phyloP scores from a whole-genome alignment of 2,888 invertebrate species.

The Eueremaeus valkanovi region DNA sequence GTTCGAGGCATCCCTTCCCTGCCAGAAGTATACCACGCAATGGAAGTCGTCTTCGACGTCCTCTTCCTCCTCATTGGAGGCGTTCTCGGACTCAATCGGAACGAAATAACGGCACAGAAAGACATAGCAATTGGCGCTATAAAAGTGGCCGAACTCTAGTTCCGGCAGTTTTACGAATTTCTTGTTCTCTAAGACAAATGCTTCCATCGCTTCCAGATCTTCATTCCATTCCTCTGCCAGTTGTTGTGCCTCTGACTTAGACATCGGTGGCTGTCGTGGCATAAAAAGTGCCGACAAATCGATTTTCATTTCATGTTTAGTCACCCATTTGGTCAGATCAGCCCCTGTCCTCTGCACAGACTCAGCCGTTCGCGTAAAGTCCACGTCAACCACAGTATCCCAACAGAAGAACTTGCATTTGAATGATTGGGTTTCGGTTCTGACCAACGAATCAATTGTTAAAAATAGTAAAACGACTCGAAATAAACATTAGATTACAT shows the following conservation, averaged over 20 bases:
- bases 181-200: conserved; percentile 91
- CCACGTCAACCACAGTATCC: conserved; percentile 98
- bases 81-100: conserved; percentile 59
- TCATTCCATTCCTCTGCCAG: conserved; percentile 96
- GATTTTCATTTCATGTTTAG: conserved; percentile 58
- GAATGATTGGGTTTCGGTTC: conserved; percentile 65
- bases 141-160: conserved; percentile 85
- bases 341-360: conserved; percentile 94
- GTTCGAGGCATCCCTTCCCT: conserved; percentile 89
- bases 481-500: conserved; percentile 44
- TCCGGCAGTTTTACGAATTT: conserved; percentile 96
- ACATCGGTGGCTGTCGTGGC: conserved; percentile 85
- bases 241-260: conserved; percentile 74
- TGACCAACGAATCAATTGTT: conserved; percentile 45
- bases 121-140: conserved; percentile 94
- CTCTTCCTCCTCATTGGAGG: conserved; percentile 57
- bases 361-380: conserved; percentile 96
- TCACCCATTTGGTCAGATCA: conserved; percentile 69
- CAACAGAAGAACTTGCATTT: conserved; percentile 95
- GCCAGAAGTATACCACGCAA: conserved; percentile 99
- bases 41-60: conserved; percentile 67
- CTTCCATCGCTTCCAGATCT: conserved; percentile 95
- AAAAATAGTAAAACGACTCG: not conserved
- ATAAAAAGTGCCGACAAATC: conserved; percentile 94
- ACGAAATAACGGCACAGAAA: conserved; percentile 95